phyloP scores from a whole-genome alignment of 2,888 invertebrate species.

The Alcis repandata region DNA sequence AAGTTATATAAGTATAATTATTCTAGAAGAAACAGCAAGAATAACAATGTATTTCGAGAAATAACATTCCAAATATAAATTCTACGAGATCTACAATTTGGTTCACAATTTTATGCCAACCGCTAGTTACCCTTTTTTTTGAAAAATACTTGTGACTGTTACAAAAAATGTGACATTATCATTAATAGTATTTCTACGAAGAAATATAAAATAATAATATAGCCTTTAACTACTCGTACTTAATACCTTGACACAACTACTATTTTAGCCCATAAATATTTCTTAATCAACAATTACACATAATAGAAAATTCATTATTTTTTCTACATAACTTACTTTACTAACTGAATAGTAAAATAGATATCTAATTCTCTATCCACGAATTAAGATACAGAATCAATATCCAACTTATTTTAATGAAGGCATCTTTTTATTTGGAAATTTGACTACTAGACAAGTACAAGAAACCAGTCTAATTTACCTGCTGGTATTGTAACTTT shows the following conservation, averaged over 20 bases:
- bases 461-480: not conserved
- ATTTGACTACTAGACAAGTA: slow-evolving; percentile 22
- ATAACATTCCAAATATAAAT: slow-evolving; percentile 44
- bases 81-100: slow-evolving; percentile 58
- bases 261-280: not conserved
- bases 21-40: not conserved
- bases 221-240: slow-evolving; percentile 19
- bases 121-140: not conserved
- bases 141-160: slow-evolving; percentile 6
- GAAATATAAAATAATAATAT: slow-evolving; percentile 24
- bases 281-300: not conserved
- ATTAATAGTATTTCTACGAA: slow-evolving; percentile 25
- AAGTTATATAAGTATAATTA: slow-evolving; percentile 7
- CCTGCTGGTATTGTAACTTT: not conserved
- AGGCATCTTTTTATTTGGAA: not conserved
- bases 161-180: slow-evolving; percentile 5
- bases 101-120: slow-evolving; percentile 27
- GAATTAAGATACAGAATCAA: slow-evolving; percentile 26
- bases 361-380: slow-evolving; percentile 22
- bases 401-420: slow-evolving; percentile 39
- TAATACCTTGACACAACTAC: slow-evolving; percentile 23
- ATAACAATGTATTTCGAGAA: slow-evolving; percentile 44
- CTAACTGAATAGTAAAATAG: not conserved
- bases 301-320: not conserved
- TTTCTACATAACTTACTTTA: not conserved